Evolutionary conservation across 2,888 invertebrate species (phyloP).

Genomic region (Caenorhabditis japonica): DNA sequence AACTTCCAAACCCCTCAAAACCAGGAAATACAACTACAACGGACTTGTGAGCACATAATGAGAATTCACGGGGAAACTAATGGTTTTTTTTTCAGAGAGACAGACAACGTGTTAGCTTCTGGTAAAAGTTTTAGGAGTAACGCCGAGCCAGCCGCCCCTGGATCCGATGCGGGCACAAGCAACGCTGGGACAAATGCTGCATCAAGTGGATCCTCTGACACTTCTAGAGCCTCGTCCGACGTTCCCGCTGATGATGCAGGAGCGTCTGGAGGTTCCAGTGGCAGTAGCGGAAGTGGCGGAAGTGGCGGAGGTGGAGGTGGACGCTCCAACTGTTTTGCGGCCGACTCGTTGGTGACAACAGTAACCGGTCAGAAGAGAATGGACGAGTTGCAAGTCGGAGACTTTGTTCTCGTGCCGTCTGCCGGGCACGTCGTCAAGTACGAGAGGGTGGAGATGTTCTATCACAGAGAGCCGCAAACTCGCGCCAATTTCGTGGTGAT

Average conservation of each 20-base stretch:
- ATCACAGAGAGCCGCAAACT: constrained; percentile 72
- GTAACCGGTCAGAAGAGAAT: constrained; percentile 68
- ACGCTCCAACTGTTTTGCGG: constrained; percentile 72
- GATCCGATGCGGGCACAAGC: no score
- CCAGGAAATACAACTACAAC: no score
- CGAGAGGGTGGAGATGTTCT: constrained; percentile 76
- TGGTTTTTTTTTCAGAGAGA: no score
- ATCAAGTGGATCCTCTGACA: no score
- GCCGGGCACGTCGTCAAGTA: constrained; percentile 68
- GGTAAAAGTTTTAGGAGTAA: neutral
- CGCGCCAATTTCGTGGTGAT: constrained; percentile 66
- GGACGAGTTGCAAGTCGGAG: constrained; percentile 73
- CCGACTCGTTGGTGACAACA: constrained; percentile 69
- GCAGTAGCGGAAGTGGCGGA: no score
- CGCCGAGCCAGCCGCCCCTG: neutral
- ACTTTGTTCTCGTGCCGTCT: constrained; percentile 74
- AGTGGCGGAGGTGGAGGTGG: constrained; percentile 25
- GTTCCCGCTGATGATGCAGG: constrained; percentile 11
- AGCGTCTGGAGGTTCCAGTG: no score
- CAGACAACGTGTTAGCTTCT: no score
- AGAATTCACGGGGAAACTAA: no score
- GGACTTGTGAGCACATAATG: no score
- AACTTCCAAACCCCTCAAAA: constrained; percentile 6
- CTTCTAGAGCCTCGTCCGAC: no score
- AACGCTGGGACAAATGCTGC: no score